These are phyloP conservation scores for Lasioglossum leucozonium DNA, from an alignment of 2,888 invertebrate species.

Conservation along the genomic window DNA sequence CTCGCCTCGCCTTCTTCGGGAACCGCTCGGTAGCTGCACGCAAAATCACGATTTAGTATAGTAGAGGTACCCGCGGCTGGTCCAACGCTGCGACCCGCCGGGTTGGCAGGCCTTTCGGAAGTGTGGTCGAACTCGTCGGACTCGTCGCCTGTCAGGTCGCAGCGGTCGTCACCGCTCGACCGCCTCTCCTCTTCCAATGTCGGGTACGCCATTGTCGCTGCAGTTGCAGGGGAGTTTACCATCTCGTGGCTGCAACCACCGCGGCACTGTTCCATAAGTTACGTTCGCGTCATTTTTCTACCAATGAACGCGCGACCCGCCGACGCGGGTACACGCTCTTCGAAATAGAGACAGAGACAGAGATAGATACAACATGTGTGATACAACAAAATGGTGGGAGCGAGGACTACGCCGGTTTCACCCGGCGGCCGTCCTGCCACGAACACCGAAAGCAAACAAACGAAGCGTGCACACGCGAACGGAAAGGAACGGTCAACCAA, in stretches of 20 bases:
- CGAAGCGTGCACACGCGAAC: conserved; percentile 66
- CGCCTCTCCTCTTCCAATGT: conserved; percentile 75
- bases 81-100: conserved; percentile 11
- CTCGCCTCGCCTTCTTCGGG: not conserved
- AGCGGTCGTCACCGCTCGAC: conserved; percentile 56
- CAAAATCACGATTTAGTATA: conserved; percentile 65
- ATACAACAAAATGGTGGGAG: conserved; percentile 12
- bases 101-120: conserved; percentile 5
- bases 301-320: conserved; percentile 66
- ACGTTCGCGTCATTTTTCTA: conserved; percentile 81
- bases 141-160: conserved; percentile 26
- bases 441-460: conserved; percentile 64
- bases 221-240: conserved; percentile 82
- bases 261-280: conserved; percentile 84
- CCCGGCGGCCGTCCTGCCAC: not conserved
- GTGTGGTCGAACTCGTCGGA: conserved; percentile 27
- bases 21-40: conserved; percentile 52
- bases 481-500: conserved; percentile 58
- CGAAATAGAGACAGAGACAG: conserved; percentile 10
- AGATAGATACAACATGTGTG: conserved; percentile 14
- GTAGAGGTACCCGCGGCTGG: conserved; percentile 23
- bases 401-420: not conserved
- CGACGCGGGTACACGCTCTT: conserved; percentile 43
- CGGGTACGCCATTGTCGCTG: conserved; percentile 74
- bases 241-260: conserved; percentile 85